These are phyloP conservation scores for Diarsia dahlii DNA, from an alignment of 2,888 invertebrate species.

Conservation along the genomic window DNA sequence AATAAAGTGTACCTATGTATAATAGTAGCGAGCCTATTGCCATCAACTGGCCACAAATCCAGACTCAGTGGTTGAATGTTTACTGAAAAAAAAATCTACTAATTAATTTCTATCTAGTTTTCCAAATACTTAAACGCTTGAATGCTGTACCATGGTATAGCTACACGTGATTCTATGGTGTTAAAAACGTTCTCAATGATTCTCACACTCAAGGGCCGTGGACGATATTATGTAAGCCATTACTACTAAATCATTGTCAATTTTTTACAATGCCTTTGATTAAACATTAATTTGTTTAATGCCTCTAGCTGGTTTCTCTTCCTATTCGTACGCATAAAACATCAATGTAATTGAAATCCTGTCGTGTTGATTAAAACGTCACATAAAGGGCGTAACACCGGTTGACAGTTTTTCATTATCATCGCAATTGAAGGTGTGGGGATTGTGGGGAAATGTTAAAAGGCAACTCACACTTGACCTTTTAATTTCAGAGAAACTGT, in stretches of 20 bases:
- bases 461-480: neutral
- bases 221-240: neutral
- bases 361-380: conserved; percentile 17
- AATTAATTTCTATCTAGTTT: neutral
- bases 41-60: no score
- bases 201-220: neutral
- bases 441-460: neutral
- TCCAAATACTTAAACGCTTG: neutral
- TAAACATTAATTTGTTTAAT: no score
- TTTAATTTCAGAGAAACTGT: neutral
- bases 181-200: neutral
- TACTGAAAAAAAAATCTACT: neutral
- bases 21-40: no score
- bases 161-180: neutral
- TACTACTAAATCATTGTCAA: neutral
- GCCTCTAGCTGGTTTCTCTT: neutral
- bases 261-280: neutral
- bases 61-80: no score
- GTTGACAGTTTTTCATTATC: conserved; percentile 4
- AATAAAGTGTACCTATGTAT: no score
- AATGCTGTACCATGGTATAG: neutral
- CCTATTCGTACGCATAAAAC: neutral
- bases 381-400: neutral
- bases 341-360: neutral
- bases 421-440: neutral